phyloP scores from a whole-genome alignment of 2,888 invertebrate genomes.

The Trichacis sp. region DNA sequence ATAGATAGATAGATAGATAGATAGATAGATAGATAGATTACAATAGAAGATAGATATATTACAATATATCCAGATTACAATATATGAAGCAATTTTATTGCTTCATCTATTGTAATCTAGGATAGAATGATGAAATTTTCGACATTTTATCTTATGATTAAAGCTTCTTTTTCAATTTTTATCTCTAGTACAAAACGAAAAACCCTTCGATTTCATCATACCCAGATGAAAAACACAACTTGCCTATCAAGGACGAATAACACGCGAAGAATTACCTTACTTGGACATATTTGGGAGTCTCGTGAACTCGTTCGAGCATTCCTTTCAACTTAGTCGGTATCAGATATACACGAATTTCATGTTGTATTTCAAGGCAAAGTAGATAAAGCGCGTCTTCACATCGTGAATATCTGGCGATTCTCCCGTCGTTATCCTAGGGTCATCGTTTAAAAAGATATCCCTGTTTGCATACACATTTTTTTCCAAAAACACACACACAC shows the following conservation, averaged over 20 bases:
- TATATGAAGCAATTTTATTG: no score
- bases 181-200: no score
- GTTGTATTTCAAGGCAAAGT: constrained; percentile 39
- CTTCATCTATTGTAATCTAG: no score
- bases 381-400: constrained; percentile 49
- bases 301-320: constrained; percentile 35
- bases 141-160: no score
- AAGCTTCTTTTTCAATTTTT: no score
- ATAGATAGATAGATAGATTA: no score
- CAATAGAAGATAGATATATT: no score
- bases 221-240: background rate
- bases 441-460: constrained; percentile 34
- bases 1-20: no score
- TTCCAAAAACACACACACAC: background rate
- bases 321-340: constrained; percentile 46
- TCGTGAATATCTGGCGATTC: constrained; percentile 58
- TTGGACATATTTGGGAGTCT: constrained; percentile 38
- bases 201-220: no score
- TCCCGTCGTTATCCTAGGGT: constrained; percentile 45
- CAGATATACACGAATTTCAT: constrained; percentile 51
- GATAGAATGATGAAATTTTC: no score
- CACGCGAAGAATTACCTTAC: constrained; percentile 21
- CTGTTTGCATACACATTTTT: constrained; percentile 13
- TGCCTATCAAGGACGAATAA: background rate
- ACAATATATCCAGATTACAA: no score